phyloP scores from a whole-genome alignment of 2,888 invertebrate genomes.

The Hypsopygia costalis region DNA sequence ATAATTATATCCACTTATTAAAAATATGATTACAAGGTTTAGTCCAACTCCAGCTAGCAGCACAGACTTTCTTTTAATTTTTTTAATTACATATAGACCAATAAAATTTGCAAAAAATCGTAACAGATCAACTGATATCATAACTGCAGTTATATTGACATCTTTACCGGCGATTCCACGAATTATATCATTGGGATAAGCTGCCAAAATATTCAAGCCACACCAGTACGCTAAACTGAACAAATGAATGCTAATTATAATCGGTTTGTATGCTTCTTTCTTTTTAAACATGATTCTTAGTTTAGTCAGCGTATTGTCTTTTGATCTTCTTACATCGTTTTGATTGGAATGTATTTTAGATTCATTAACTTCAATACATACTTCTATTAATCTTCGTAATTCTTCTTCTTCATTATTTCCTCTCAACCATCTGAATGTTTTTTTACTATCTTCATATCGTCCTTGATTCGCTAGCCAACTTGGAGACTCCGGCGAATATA shows the following conservation, averaged over 20 bases:
- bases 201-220: conserved; percentile 19
- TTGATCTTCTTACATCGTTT: conserved; percentile 13
- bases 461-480: conserved; percentile 80
- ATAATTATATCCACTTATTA: conserved; percentile 14
- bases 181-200: conserved; percentile 20
- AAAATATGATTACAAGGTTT: conserved; percentile 9
- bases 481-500: conserved; percentile 80
- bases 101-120: conserved; percentile 18
- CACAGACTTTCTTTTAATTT: conserved; percentile 13
- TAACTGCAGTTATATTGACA: conserved; percentile 9
- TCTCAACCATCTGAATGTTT: conserved; percentile 75
- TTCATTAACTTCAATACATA: conserved; percentile 14
- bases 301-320: background rate
- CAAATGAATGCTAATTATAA: conserved; percentile 22
- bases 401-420: conserved; percentile 60
- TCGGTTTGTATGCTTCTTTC: conserved; percentile 26
- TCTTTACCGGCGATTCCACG: conserved; percentile 12
- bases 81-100: conserved; percentile 21
- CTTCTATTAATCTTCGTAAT: conserved; percentile 25
- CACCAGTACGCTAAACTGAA: conserved; percentile 23
- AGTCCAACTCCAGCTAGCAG: conserved; percentile 9
- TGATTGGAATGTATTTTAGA: conserved; percentile 27
- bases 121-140: conserved; percentile 20
- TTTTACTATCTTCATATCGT: conserved; percentile 68
- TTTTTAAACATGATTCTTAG: background rate